Percentiles rank a stretch among this genome's conserved stretches.
These are phyloP conservation scores for Gadopsis bispinosus DNA, from an alignment of 2,797 vertebrate species.

Conservation along the genomic window DNA sequence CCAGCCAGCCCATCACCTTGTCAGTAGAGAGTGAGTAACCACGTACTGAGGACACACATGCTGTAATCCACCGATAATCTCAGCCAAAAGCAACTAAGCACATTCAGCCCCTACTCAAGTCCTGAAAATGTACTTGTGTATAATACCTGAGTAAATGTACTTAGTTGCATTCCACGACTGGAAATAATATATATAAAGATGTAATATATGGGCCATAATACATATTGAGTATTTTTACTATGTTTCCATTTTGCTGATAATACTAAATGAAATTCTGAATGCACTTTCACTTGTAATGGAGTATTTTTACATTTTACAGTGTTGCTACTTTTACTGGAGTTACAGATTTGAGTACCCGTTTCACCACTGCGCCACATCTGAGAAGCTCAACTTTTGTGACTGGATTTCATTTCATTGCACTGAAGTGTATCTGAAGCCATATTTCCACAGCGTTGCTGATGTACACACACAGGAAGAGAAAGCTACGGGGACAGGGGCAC, in stretches of 20 bases:
- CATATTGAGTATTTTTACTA: neutral
- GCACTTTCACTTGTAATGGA: neutral
- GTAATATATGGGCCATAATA: neutral
- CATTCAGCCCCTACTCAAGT: neutral
- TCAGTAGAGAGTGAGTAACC: slow-evolving; percentile 92
- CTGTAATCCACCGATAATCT: rapidly evolving
- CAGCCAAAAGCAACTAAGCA: neutral
- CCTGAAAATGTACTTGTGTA: neutral
- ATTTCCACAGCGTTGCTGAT: slow-evolving; percentile 19
- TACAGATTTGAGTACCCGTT: neutral
- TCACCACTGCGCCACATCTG: neutral
- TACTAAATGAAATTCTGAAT: neutral
- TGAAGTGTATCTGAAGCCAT: neutral
- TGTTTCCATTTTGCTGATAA: too few species aligned
- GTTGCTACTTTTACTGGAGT: neutral
- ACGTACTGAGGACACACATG: neutral
- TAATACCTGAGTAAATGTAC: neutral
- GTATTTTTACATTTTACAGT: neutral
- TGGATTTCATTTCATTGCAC: slow-evolving; percentile 24
- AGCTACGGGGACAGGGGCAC: neutral
- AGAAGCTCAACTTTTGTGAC: slow-evolving; percentile 4
- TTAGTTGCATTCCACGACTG: neutral
- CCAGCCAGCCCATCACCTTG: slow-evolving; percentile 93
- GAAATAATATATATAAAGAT: neutral
- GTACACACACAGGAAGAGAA: slow-evolving; percentile 2